Evolutionary conservation across 2,888 invertebrate genomes (phyloP).

Genomic region (Phengaris alcon): DNA sequence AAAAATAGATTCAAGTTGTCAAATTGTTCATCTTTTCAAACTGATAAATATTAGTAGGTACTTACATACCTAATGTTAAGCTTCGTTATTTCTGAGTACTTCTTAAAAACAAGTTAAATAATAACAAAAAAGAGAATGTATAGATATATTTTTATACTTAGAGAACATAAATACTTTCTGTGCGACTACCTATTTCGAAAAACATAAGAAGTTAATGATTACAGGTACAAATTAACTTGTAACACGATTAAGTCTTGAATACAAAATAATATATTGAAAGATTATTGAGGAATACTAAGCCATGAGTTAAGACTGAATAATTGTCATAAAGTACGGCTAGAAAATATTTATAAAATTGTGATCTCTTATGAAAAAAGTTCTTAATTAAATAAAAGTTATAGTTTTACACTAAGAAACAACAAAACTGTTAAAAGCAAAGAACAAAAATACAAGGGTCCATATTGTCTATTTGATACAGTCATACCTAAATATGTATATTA

Average conservation of each 20-base stretch:
- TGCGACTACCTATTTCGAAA: neutral
- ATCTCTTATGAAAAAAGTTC: neutral
- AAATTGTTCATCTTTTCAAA: constrained; percentile 21
- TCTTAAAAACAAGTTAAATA: neutral
- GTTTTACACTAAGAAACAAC: neutral
- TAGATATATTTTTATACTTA: neutral
- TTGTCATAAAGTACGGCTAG: neutral
- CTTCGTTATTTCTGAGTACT: neutral
- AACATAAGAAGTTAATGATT: neutral
- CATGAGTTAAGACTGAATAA: neutral
- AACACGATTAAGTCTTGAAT: neutral
- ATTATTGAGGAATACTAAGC: neutral
- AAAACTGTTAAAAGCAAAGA: neutral
- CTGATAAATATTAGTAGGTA: neutral
- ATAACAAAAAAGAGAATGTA: neutral
- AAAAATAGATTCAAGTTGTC: constrained; percentile 30
- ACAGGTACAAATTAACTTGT: no score
- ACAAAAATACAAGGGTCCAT: neutral
- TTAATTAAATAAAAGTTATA: neutral
- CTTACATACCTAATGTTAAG: neutral
- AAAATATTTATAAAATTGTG: neutral
- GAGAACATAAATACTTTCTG: neutral
- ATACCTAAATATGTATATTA: neutral
- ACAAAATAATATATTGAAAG: constrained; percentile 3
- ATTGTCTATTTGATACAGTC: neutral